Evolutionary conservation across 2,888 invertebrate species (phyloP), one percentile per base, ranked within the genome.

Genomic region (Deilephila elpenor): DNA sequence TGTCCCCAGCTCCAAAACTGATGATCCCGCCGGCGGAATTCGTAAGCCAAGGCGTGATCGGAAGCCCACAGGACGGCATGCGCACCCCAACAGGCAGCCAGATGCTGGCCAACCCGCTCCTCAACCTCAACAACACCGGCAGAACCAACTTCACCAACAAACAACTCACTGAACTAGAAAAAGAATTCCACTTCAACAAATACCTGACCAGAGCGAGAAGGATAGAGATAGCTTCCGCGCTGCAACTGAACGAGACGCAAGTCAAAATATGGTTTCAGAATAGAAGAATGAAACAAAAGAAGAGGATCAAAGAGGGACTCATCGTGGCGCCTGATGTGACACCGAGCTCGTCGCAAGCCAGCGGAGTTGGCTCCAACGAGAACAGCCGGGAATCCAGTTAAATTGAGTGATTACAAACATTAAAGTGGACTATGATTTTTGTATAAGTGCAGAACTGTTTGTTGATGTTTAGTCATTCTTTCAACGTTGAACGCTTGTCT

Each of bases 191-290:
- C 92, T 99, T 99, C 94, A 99, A 99, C 95, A 99, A 99, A 94
- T 99, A 99, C 95, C 96, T 99, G 86, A 99, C 99, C 59, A 95
- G 99, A 82, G 99, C 99, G 59, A 95, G 99, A 80, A 96, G 99
- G 83, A 99, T 99, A 89, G 99, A 99, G 93, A 99, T 99, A 81
- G 99, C 99, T 0, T 98, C 98, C 3, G 98, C 99, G 4, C 94
- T 99, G 73, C 98, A 99, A 87, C 96, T 99, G 72, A 99, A 99
- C 92, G 99, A 99, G 91, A 99, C 99, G 1, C 99, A 99, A 95
- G 97, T 98, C 56, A 99, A 99, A 93, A 99, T 99, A 82, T 99
- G 99, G 99, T 99, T 99, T 90, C 99, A 99, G 92, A 99, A 99
- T 89, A 95, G 99, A 81, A 95, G 99, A 83, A 99, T 99, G 99